Evolutionary conservation across 1,140 invertebrate species (phyloP).

Genomic region (Eriosoma lanigerum): DNA sequence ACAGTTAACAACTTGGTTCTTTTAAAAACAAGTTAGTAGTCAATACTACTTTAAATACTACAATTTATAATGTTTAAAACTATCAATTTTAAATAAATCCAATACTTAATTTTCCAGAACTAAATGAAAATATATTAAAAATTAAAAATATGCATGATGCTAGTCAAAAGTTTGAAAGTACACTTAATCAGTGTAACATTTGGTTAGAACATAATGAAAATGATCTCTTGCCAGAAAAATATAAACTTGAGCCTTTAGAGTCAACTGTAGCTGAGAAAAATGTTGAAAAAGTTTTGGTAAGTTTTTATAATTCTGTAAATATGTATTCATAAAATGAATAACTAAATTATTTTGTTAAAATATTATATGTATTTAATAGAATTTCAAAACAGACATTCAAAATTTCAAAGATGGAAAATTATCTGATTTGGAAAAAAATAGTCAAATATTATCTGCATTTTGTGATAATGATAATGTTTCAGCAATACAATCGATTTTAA

Average conservation of each 20-base stretch:
- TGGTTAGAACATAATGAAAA: conserved; percentile 45
- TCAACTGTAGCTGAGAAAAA: conserved; percentile 20
- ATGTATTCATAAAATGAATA: too few species aligned
- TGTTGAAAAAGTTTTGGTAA: conserved; percentile 1
- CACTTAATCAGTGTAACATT: background rate
- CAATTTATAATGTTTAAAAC: background rate
- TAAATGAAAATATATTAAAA: conserved; percentile 19
- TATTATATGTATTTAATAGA: conserved; percentile 25
- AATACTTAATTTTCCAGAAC: conserved; percentile 9
- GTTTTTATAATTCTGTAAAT: background rate
- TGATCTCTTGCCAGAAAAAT: conserved; percentile 30
- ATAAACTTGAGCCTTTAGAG: conserved; percentile 35
- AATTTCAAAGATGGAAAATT: conserved; percentile 36
- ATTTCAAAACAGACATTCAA: conserved; percentile 25
- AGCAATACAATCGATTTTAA: conserved; percentile 2
- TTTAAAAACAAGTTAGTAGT: conserved; percentile 21
- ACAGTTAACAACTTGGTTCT: background rate
- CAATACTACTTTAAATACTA: background rate
- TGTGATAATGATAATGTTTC: background rate
- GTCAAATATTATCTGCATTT: conserved; percentile 3
- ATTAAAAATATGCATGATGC: conserved; percentile 23
- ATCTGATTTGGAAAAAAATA: conserved; percentile 39
- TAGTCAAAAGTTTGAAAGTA: conserved; percentile 23
- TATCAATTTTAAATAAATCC: background rate
- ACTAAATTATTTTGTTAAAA: background rate